Evolutionary conservation across 1,140 invertebrate species (phyloP), one percentile per base, ranked within the genome.

Genomic region (Dendroctonus ponderosae): DNA sequence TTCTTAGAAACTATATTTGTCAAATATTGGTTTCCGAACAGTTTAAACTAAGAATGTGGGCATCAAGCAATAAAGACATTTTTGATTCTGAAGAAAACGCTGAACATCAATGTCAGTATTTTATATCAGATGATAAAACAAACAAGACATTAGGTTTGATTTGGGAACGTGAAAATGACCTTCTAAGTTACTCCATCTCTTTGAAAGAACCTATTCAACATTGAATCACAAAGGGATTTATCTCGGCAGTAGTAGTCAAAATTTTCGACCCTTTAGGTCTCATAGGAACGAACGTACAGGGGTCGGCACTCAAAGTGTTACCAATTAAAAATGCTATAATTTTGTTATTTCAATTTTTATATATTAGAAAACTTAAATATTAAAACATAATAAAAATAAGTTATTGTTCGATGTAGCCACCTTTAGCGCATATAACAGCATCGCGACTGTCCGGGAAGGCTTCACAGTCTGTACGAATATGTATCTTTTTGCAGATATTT

Each of bases 11-110:
- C 1, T n/a, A 68, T 54, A 7, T 70, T 3, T 49, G n/a, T 11
- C n/a, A 61, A 54, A 38, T 76, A 26, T 49, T 80, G 7, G 38
- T 50, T 51, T 66, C 26, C 7, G 76, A 68, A 49, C 76, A 76
- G 39, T 78, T 81, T 60, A 11, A 73, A 49, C 64, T 80, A 15
- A 64, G 76, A 49, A 81, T 81, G 74, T 82, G 79, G 78, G 62
- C 66, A 0, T 74, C 74, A 0, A 79, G 78, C 57, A 39, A 54
- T 37, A 26, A 37, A 54, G 9, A 11, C 15, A 26, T 54, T 53
- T 41, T 53, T 2, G 54, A 58, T 12, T 6, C 39, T 39, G 38
- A 42, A 41, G 3, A 41, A 6, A 14, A 41, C n/a, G 12, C n/a
- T 12, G 38, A 43, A 43, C 7, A 6, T 37, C n/a, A 37, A 43